A percentile compares a stretch with the other conserved stretches of the same genome.
phyloP scores from a whole-genome alignment of 2,797 vertebrate species.

The Pangasius krempfi region DNA sequence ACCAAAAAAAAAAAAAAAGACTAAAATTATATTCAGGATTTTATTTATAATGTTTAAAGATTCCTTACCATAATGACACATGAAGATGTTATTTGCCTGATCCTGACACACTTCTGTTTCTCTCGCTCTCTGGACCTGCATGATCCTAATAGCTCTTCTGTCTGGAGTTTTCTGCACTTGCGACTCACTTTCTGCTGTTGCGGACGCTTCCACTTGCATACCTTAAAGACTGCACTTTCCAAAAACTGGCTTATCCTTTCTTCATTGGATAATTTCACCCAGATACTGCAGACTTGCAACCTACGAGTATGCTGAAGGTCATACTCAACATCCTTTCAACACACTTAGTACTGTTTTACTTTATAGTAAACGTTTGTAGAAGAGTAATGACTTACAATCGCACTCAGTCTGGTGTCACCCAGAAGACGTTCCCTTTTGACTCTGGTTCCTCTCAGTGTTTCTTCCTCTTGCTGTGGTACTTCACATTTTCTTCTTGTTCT shows the following conservation, averaged over 20 bases:
- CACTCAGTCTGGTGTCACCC: not conserved
- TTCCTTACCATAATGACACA: not conserved
- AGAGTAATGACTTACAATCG: not conserved
- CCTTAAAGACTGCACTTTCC: not conserved
- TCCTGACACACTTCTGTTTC: not conserved
- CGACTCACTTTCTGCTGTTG: not conserved
- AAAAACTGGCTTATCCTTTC: not conserved
- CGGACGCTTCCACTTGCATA: not conserved
- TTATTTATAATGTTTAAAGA: not conserved
- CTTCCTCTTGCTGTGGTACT: not conserved
- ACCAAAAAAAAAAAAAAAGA: not conserved
- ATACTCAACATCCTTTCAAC: not conserved
- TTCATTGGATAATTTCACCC: not conserved
- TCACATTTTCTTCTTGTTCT: not conserved
- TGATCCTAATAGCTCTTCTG: not conserved
- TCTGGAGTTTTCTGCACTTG: too few species aligned
- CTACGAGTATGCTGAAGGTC: not conserved
- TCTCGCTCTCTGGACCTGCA: not conserved
- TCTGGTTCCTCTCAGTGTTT: not conserved
- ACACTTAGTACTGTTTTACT: not conserved
- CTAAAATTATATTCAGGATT: not conserved
- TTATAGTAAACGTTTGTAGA: not conserved
- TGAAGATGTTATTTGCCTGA: not conserved
- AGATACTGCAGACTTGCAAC: not conserved
- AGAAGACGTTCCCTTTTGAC: not conserved